A percentile compares a stretch with the other conserved stretches of the same genome.
phyloP scores from a whole-genome alignment of 1,140 invertebrate genomes.

The Papilio polyxenes region DNA sequence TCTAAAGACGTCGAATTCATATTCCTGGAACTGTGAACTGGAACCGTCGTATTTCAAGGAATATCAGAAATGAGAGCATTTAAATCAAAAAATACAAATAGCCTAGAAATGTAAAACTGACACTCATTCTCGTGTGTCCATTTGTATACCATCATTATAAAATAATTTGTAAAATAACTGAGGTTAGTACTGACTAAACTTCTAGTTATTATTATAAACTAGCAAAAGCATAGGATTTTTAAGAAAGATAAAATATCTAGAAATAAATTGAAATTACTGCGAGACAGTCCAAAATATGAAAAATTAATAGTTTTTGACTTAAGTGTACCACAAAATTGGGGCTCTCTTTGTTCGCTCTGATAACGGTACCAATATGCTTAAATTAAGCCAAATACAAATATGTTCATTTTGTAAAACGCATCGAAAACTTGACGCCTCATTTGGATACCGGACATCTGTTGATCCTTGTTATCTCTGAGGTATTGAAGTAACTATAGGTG shows the following conservation, averaged over 20 bases:
- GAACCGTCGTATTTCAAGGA: neutral
- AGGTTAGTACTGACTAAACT: neutral
- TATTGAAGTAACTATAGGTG: conserved; percentile 65
- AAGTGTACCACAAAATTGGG: too few species aligned
- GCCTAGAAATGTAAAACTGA: neutral
- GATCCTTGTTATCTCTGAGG: conserved; percentile 53
- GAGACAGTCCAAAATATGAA: too few species aligned
- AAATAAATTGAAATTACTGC: too few species aligned
- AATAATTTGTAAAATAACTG: neutral
- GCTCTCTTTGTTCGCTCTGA: too few species aligned
- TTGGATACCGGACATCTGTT: conserved; percentile 54
- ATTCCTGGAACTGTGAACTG: neutral
- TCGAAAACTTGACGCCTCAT: conserved; percentile 1
- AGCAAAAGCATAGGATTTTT: too few species aligned
- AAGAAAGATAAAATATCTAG: too few species aligned
- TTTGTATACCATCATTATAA: neutral
- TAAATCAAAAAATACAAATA: conserved; percentile 6
- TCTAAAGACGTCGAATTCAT: conserved; percentile 8
- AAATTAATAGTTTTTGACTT: too few species aligned
- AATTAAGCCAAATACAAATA: too few species aligned
- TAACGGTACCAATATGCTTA: too few species aligned
- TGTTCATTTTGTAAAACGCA: too few species aligned
- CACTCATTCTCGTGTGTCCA: neutral
- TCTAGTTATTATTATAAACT: too few species aligned
- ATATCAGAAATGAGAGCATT: neutral